Evolutionary conservation across 2,797 vertebrate species (phyloP).

Genomic region (Acipenser transmontanus): DNA sequence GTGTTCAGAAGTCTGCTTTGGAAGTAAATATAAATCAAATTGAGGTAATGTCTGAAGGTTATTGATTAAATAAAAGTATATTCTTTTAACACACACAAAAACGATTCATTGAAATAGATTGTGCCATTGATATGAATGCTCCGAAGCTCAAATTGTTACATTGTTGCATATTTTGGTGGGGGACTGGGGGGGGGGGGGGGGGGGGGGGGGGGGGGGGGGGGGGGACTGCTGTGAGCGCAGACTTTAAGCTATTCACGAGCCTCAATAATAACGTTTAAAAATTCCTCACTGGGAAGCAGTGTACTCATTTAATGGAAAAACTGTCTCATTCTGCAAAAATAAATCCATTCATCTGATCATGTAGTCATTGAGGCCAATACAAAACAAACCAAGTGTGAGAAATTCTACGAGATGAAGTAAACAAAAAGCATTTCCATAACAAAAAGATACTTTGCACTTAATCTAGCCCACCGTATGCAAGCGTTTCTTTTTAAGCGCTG

Average conservation of each 20-base stretch:
- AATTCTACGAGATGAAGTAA: slow-evolving; percentile 91
- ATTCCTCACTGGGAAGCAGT: slow-evolving; percentile 74
- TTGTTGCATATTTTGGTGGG: slow-evolving; percentile 15
- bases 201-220: slow-evolving; percentile 18
- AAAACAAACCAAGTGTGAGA: slow-evolving; percentile 94
- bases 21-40: not conserved
- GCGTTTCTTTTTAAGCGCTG: slow-evolving; percentile 54
- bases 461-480: slow-evolving; percentile 78
- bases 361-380: slow-evolving; percentile 83
- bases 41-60: not conserved
- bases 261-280: slow-evolving; percentile 69
- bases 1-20: not conserved
- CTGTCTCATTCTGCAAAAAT: slow-evolving; percentile 79
- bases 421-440: slow-evolving; percentile 93
- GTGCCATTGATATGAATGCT: no score
- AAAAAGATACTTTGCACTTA: slow-evolving; percentile 85
- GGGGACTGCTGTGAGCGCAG: not conserved
- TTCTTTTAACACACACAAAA: not conserved
- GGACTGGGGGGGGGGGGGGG: slow-evolving; percentile 16
- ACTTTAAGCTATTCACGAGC: slow-evolving; percentile 57
- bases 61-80: not conserved
- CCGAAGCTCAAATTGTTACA: slow-evolving; percentile 15
- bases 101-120: not conserved
- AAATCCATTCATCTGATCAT: slow-evolving; percentile 84
- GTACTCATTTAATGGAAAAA: slow-evolving; percentile 73